These are phyloP conservation scores for Thymelicus sylvestris DNA, from an alignment of 2,888 invertebrate species.

Conservation along the genomic window DNA sequence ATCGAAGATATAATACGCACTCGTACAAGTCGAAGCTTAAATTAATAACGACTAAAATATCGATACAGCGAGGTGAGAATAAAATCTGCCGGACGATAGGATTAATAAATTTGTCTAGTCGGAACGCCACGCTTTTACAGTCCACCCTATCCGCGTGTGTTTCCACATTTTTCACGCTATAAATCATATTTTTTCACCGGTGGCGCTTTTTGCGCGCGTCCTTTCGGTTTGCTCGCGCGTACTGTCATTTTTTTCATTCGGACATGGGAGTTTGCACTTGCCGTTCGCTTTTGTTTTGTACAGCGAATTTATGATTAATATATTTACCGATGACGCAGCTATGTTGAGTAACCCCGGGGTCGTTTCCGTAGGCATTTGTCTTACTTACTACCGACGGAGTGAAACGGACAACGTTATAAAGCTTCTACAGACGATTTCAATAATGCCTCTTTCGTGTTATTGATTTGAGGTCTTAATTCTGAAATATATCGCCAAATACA, in stretches of 20 bases:
- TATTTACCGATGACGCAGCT: conserved; percentile 51
- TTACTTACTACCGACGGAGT: conserved; percentile 38
- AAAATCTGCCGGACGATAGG: conserved; percentile 67
- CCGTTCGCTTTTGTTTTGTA: conserved; percentile 75
- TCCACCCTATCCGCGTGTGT: conserved; percentile 79
- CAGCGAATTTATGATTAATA: conserved; percentile 75
- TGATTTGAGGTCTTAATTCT: conserved; percentile 37
- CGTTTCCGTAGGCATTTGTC: conserved; percentile 43
- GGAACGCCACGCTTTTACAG: conserved; percentile 78
- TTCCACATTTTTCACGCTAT: conserved; percentile 84
- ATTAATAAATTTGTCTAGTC: conserved; percentile 83
- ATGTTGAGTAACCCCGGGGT: conserved; percentile 58
- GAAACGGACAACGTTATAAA: conserved; percentile 39
- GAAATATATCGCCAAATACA: conserved; percentile 28
- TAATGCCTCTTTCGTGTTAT: conserved; percentile 33
- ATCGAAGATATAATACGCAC: neutral
- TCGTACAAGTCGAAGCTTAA: neutral
- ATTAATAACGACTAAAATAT: conserved; percentile 23
- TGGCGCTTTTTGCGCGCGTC: conserved; percentile 80
- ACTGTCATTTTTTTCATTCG: conserved; percentile 81
- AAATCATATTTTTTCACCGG: conserved; percentile 85
- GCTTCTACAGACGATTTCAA: conserved; percentile 39
- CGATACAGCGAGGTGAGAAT: conserved; percentile 49
- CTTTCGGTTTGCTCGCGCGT: conserved; percentile 79
- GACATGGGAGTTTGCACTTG: conserved; percentile 78